These are phyloP conservation scores for Dynastes grantii DNA, from an alignment of 2,888 invertebrate species.

Conservation along the genomic window DNA sequence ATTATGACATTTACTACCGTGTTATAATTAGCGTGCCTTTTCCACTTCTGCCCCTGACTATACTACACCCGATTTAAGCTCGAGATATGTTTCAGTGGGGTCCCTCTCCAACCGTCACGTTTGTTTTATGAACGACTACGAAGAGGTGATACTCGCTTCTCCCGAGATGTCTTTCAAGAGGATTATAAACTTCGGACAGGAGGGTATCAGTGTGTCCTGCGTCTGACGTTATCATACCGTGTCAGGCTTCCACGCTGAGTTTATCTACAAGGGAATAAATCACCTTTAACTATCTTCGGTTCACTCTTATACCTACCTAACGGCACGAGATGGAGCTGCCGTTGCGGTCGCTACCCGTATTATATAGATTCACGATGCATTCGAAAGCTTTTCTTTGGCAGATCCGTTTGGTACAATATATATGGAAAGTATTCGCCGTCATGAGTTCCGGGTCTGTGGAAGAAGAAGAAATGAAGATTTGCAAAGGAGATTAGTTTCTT, in stretches of 20 bases:
- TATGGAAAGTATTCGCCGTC: neutral
- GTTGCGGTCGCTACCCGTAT: neutral
- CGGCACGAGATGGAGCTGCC: slow-evolving; percentile 17
- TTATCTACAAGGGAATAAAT: slow-evolving; percentile 67
- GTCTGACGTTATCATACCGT: slow-evolving; percentile 68
- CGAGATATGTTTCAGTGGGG: slow-evolving; percentile 34
- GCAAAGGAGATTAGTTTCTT: neutral
- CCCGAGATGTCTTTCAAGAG: slow-evolving; percentile 54
- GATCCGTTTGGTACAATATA: neutral
- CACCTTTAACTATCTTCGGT: slow-evolving; percentile 64
- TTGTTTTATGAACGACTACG: slow-evolving; percentile 20
- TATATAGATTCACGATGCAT: slow-evolving; percentile 4
- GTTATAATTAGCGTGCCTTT: neutral
- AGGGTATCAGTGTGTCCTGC: slow-evolving; percentile 65
- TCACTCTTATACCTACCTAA: neutral
- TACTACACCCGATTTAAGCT: slow-evolving; percentile 34
- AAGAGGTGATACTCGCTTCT: slow-evolving; percentile 20
- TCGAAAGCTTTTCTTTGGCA: neutral
- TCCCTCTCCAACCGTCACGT: slow-evolving; percentile 6
- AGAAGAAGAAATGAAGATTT: neutral
- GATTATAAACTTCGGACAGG: slow-evolving; percentile 63
- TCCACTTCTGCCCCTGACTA: neutral
- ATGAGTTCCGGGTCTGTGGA: neutral
- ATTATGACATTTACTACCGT: too few species aligned
- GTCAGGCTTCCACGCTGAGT: slow-evolving; percentile 62